A percentile compares a stretch with the other conserved stretches of the same genome.
phyloP scores from a whole-genome alignment of 2,797 vertebrate genomes.

The Labroides dimidiatus region DNA sequence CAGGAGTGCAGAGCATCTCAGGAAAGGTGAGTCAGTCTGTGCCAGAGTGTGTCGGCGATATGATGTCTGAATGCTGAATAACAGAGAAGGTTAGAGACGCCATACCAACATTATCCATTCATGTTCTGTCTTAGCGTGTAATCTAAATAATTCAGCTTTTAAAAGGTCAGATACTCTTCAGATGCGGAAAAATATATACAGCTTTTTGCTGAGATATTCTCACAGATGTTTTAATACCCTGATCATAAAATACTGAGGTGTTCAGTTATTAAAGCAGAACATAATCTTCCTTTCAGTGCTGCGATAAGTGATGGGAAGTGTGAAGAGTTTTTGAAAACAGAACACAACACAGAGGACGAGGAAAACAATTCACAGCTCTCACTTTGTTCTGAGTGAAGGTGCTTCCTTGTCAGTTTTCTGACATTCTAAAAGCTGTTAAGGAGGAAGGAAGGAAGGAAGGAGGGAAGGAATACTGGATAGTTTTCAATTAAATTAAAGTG shows the following conservation, averaged over 20 bases:
- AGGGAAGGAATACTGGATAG: too few relatives aligned
- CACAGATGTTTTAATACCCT: too few relatives aligned
- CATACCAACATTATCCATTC: neutral
- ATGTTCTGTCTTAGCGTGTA: neutral
- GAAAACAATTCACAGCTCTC: neutral
- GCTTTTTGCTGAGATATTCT: too few relatives aligned
- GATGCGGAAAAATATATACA: neutral
- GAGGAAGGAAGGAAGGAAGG: too few relatives aligned
- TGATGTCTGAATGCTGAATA: conserved; percentile 1
- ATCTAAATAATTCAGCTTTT: neutral
- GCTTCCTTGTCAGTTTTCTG: too few relatives aligned
- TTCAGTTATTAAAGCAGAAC: neutral
- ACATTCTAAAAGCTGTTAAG: too few relatives aligned
- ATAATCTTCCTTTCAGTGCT: neutral
- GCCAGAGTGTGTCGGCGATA: neutral
- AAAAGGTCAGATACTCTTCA: neutral
- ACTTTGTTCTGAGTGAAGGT: neutral
- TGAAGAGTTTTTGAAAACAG: neutral
- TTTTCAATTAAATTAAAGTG: too few relatives aligned
- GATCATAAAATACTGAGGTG: too few relatives aligned
- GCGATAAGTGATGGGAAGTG: neutral
- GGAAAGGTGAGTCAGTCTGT: conserved; percentile 80
- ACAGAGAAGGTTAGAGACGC: neutral
- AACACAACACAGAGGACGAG: neutral
- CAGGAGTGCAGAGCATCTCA: conserved; percentile 90